phyloP scores from a whole-genome alignment of 2,888 invertebrate species.

The Maniola hyperantus region DNA sequence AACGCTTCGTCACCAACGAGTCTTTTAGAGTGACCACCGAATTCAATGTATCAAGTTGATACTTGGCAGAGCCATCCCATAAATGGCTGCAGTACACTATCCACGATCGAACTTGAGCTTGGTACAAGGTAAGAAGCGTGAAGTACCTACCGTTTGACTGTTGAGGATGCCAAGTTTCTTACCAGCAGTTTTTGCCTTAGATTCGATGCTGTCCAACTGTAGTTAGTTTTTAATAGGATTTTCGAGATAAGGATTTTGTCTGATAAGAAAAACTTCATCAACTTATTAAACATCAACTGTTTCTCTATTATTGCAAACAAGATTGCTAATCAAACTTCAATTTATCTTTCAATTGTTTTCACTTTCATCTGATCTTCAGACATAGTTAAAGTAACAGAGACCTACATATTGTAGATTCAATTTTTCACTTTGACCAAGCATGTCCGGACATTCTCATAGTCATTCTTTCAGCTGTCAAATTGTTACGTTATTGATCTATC shows the following conservation, averaged over 20 bases:
- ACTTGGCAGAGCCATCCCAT: no score
- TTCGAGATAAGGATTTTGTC: neutral
- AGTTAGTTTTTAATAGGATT: neutral
- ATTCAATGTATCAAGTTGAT: no score
- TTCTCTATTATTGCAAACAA: conserved; percentile 5
- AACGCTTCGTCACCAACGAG: no score
- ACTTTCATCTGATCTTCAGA: conserved; percentile 18
- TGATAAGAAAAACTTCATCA: neutral
- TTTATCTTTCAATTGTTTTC: conserved; percentile 22
- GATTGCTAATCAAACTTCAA: conserved; percentile 17
- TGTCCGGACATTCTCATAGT: neutral
- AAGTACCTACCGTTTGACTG: no score
- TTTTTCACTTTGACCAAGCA: conserved; percentile 3
- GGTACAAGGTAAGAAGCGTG: no score
- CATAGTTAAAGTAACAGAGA: conserved; percentile 5
- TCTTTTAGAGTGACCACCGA: no score
- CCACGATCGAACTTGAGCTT: no score
- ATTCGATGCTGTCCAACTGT: no score
- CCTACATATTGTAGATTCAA: conserved; percentile 1
- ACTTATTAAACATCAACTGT: neutral
- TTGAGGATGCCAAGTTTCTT: no score
- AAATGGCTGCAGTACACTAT: no score
- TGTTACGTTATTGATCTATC: neutral
- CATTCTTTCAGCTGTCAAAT: neutral
- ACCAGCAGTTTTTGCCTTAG: no score